Evolutionary conservation across 1,140 invertebrate genomes (phyloP), one percentile per base, ranked within the genome.

Genomic region (Pogonomyrmex californicus): DNA sequence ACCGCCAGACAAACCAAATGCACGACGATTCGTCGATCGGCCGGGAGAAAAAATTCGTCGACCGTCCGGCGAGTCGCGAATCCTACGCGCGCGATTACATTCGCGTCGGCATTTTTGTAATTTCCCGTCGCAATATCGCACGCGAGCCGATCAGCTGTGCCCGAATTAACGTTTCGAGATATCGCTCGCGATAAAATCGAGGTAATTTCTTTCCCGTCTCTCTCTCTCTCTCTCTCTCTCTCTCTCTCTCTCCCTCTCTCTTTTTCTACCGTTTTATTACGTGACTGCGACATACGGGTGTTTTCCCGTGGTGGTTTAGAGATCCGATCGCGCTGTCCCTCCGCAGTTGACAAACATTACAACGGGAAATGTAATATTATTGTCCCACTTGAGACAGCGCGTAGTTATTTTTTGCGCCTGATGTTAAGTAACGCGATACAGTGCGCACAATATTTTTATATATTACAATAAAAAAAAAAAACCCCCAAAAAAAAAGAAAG

Each of bases 61-160:
- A 33, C 12, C 7, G n/a, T 38, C 5, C 44, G 54, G 17, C 5
- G 70, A 47, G 36, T 58, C 75, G 58, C 73, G 66, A 30, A 75
- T 75, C 10, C 79, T 88, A 47, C 33, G 44, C 78, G 58, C 65
- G 71, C 70, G 65, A 90, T 89, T 78, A 86, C 73, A 75, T 49
- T 75, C 75, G 81, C 85, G 70, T 38, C 33, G 36, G 30, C 5
- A 47, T 54, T 85, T 77, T 85, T 60, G 68, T 30, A 44, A 81
- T 81, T 81, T 81, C 38, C 36, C 65, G 4, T 66, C 33, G 76
- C 76, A 30, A 66, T 66, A 68, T 81, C 54, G 63, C 56, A n/a
- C 38, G 44, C 60, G 47, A 63, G 65, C 30, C 60, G 17, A 78
- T 65, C 60, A 49, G 58, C 23, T 77, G 54, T 44, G 41, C 60